A percentile compares a stretch with the other conserved stretches of the same genome.
phyloP scores from a whole-genome alignment of 2,888 invertebrate genomes.

The Loripinus fragilis region DNA sequence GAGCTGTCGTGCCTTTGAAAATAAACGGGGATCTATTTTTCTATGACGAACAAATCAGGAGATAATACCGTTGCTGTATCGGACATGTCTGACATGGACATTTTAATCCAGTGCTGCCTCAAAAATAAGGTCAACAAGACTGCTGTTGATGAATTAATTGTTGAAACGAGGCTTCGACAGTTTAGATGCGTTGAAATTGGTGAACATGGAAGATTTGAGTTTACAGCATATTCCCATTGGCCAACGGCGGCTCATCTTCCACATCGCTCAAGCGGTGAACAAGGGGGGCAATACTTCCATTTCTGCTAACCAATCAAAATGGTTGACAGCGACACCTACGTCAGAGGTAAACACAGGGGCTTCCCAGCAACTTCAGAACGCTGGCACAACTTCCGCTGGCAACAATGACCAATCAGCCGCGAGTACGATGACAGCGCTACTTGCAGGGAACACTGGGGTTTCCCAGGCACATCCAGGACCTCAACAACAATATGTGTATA shows the following conservation, averaged over 20 bases:
- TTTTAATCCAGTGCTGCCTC: conserved; percentile 8
- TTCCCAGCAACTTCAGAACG: background rate
- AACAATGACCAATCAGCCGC: background rate
- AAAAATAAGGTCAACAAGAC: conserved; percentile 22
- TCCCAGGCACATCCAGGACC: background rate
- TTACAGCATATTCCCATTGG: conserved; percentile 16
- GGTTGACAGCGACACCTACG: background rate
- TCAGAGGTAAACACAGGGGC: background rate
- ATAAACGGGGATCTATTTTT: background rate
- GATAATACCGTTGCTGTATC: conserved; percentile 1
- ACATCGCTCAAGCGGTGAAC: background rate
- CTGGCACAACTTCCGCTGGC: conserved; percentile 1
- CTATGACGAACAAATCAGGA: background rate
- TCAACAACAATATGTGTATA: background rate
- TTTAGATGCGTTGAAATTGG: conserved; percentile 21
- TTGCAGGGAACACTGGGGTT: background rate
- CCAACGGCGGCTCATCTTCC: conserved; percentile 8
- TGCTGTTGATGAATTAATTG: conserved; percentile 10
- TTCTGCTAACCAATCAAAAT: background rate
- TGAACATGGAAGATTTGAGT: conserved; percentile 16
- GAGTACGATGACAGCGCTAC: background rate
- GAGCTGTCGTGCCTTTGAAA: background rate
- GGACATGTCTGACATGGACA: conserved; percentile 1
- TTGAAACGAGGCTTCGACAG: conserved; percentile 21
- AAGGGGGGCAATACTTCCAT: background rate